Conservation (phyloP, 1,140 invertebrate genomes). For the Psix sp. region DNA sequence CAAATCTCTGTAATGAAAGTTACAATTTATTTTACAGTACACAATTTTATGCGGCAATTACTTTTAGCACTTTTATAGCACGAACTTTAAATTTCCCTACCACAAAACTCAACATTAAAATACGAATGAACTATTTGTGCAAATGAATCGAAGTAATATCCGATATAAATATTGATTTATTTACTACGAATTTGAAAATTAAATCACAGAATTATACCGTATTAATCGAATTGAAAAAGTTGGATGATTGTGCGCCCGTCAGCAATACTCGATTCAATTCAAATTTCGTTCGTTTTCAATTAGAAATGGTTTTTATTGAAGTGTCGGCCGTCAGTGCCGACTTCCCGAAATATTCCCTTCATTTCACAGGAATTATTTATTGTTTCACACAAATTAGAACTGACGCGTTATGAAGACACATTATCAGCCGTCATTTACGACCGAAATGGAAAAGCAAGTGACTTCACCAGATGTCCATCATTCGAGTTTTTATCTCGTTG, state of each 20-base stretch:
- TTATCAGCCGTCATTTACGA: conserved; percentile 28
- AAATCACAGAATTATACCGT: conserved; percentile 7
- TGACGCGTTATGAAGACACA: conserved; percentile 31
- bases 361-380: conserved; percentile 18
- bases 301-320: conserved; percentile 26
- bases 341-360: conserved; percentile 21
- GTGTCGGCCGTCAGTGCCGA: conserved; percentile 4
- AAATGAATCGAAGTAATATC: conserved; percentile 22
- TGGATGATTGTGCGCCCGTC: conserved; percentile 5
- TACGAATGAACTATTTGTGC: conserved; percentile 34
- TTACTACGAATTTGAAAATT: conserved; percentile 13
- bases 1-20: conserved; percentile 38
- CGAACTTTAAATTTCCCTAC: too few species aligned
- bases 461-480: conserved; percentile 28
- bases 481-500: conserved; percentile 11
- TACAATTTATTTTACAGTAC: conserved; percentile 30
- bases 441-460: conserved; percentile 15
- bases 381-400: conserved; percentile 32
- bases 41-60: conserved; percentile 39
- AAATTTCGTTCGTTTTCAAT: conserved; percentile 20
- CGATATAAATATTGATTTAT: conserved; percentile 33
- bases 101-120: conserved; percentile 19
- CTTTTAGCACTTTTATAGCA: too few species aligned
- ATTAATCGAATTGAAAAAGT: conserved; percentile 28
- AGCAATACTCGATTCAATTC: conserved; percentile 20